Conservation (phyloP, 2,797 vertebrate species). For the Poeciliopsis turneri region DNA sequence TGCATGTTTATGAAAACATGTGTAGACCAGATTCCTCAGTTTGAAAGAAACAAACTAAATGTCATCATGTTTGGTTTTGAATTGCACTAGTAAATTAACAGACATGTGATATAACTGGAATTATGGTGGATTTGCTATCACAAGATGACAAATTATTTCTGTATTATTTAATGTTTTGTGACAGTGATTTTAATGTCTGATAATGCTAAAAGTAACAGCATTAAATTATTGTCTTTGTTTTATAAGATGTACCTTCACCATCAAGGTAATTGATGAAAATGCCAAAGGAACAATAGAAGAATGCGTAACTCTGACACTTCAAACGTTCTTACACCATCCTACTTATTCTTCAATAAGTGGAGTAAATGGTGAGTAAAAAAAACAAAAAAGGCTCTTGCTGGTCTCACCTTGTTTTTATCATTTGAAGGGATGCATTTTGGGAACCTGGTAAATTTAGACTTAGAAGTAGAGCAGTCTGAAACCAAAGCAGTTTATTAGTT, state of each 20-base stretch:
- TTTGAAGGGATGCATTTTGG: too few relatives aligned
- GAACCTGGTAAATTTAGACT: too few relatives aligned
- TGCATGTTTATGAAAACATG: constrained; percentile 16
- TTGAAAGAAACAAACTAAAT: constrained; percentile 12
- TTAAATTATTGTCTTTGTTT: background rate
- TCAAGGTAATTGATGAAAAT: background rate
- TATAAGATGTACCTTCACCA: background rate
- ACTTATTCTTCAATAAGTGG: background rate
- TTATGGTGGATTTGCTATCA: background rate
- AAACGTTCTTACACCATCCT: background rate
- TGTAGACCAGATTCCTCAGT: background rate
- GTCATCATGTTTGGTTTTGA: background rate
- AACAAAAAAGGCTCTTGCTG: too few relatives aligned
- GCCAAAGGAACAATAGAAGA: background rate
- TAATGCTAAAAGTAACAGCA: background rate
- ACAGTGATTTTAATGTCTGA: background rate
- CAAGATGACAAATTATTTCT: background rate
- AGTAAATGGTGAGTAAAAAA: too few relatives aligned
- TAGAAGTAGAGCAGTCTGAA: too few relatives aligned
- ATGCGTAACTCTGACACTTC: background rate
- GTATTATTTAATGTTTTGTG: constrained; percentile 10
- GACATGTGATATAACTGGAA: background rate
- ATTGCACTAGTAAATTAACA: background rate
- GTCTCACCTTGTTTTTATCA: too few relatives aligned
- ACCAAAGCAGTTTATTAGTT: too few relatives aligned